Evolutionary conservation across 2,797 vertebrate genomes (phyloP).

Genomic region (Pogonophryne albipinna): DNA sequence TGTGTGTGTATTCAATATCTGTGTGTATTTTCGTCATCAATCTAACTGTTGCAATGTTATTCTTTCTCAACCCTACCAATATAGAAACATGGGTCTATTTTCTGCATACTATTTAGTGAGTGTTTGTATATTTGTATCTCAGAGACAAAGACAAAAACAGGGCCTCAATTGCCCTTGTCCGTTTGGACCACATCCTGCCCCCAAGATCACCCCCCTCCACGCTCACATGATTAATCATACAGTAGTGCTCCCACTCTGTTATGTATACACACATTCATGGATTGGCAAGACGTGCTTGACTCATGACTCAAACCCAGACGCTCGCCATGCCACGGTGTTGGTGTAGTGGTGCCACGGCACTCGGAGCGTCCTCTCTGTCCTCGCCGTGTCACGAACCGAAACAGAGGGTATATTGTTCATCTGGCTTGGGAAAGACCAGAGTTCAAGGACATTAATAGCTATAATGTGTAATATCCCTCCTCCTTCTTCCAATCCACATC

Average conservation of each 20-base stretch:
- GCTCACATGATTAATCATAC: slow-evolving; percentile 67
- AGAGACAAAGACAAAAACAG: slow-evolving; percentile 22
- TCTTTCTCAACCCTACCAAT: slow-evolving; percentile 1
- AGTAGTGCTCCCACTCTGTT: slow-evolving; percentile 51
- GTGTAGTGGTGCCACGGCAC: slow-evolving; percentile 75
- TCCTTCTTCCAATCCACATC: slow-evolving; percentile 54
- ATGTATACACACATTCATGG: slow-evolving; percentile 81
- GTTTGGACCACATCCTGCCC: slow-evolving; percentile 72
- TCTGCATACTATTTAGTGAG: not conserved
- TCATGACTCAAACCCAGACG: slow-evolving; percentile 80
- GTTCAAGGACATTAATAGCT: slow-evolving; percentile 83
- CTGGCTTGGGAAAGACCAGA: slow-evolving; percentile 82
- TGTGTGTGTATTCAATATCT: not conserved
- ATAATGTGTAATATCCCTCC: slow-evolving; percentile 80
- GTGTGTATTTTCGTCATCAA: slow-evolving; percentile 7
- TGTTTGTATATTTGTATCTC: not conserved
- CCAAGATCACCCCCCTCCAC: slow-evolving; percentile 30
- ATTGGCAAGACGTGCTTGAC: slow-evolving; percentile 78
- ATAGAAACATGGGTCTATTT: not conserved
- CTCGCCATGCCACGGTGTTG: slow-evolving; percentile 73
- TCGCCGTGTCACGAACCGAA: slow-evolving; percentile 74
- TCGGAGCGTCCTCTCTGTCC: slow-evolving; percentile 64
- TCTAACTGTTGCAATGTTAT: not conserved
- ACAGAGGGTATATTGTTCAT: slow-evolving; percentile 81
- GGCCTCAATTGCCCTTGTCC: slow-evolving; percentile 50